phyloP scores from a whole-genome alignment of 2,113 vertebrate species.

The Hypanus sabinus region DNA sequence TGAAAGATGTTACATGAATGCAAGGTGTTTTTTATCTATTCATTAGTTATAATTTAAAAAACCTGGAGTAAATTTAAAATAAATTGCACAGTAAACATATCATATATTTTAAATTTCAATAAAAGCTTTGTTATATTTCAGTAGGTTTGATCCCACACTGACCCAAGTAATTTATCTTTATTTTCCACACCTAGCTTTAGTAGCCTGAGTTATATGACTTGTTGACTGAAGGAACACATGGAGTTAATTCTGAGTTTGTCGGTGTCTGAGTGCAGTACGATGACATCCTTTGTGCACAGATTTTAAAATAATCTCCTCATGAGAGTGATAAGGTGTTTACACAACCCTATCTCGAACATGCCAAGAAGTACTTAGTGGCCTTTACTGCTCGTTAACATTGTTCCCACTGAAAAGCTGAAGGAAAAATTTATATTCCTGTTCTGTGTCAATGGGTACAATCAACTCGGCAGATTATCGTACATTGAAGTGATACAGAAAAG shows the following conservation, averaged over 20 bases:
- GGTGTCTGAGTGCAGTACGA: too few species aligned
- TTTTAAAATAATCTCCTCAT: not conserved
- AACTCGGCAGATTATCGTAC: not conserved
- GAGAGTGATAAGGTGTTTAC: not conserved
- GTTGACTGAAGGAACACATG: not conserved
- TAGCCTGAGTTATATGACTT: not conserved
- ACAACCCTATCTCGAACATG: not conserved
- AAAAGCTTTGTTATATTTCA: not conserved
- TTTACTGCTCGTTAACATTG: not conserved
- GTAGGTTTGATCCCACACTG: not conserved
- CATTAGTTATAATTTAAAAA: not conserved
- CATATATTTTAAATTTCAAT: not conserved
- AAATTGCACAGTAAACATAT: not conserved
- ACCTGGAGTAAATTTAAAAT: not conserved
- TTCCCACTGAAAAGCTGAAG: constrained; percentile 11
- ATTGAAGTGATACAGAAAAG: not conserved
- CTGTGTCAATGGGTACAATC: not conserved
- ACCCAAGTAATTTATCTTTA: not conserved
- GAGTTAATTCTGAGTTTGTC: not conserved
- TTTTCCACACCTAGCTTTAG: not conserved
- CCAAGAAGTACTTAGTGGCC: constrained; percentile 7
- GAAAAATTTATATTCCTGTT: not conserved
- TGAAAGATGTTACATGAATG: not conserved
- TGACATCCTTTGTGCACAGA: not conserved
- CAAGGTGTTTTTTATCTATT: not conserved